Base-by-base conservation (phyloP, 2,797 vertebrate species). In the Avahi laniger region DNA sequence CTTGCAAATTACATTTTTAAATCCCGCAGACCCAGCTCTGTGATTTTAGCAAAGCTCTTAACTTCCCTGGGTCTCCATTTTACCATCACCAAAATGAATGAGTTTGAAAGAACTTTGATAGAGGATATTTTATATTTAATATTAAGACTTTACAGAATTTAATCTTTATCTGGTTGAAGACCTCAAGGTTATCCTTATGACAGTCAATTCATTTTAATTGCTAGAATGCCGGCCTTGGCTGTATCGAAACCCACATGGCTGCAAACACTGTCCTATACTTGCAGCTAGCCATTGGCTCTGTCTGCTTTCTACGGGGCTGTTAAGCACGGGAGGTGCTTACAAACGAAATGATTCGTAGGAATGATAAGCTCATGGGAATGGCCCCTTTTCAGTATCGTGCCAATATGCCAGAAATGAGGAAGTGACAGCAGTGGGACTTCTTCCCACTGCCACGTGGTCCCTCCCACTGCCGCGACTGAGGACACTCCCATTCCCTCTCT, bases 381-480 rank as follows among this genome's bases (percentile, higher is more conserved):
- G 7, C 1, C 28, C 67, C 67, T 43, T 20, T 48, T 59, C 43
- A 4, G 0, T 1, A 1, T 35, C 14, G 3, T 2, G 13, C 90
- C 48, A 18, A 9, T 18, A 10, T 1, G 38, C 65, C 59, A 13
- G 6, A 17, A 33, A 4, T 0, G 9, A 57, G 79, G 7, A 38
- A 3, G 24, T 0, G 30, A 22, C 4, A 54, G 10, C 7, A 8
- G 3, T 0, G 13, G 11, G 54, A 4, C 48, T 33, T 43, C 46
- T 28, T 9, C 54, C 54, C 38, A 50, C 12, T 12, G 43, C 33
- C 69, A 3, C 0, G 0, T 2, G 75, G 41, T 10, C 61, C 61
- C n/a, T 38, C 52, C 26, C 24, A 0, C 38, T 3, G 10, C 2
- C 0, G 15, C 0, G 0, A 6, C 28, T 20, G 1, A 24, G 22